Evolutionary conservation across 2,113 vertebrate species (phyloP), one percentile per base, ranked within the genome.

Genomic region (Hemichromis elongatus): DNA sequence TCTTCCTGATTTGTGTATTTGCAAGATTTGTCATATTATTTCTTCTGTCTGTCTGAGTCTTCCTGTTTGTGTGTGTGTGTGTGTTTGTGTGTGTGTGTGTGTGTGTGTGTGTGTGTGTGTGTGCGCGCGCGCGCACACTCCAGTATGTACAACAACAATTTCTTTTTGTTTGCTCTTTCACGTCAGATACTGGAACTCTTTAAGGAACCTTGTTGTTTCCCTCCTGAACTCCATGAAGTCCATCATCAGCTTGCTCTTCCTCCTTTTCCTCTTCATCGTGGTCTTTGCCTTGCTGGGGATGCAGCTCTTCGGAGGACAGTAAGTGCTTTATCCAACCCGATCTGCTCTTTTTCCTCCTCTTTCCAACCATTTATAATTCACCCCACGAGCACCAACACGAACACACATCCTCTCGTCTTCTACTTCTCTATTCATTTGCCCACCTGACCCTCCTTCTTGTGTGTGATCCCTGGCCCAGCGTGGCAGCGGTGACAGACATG

Each of bases 271-370:
- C 52, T 99, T 99, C 96, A 99, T 99, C 0, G 99, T 99, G 73
- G 99, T 99, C 82, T 99, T 99, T 5, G 99, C 99, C 16, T 92
- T 99, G 94, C 96, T 99, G 88, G 99, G 99, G 77, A 99, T 99
- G 99, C 98, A 99, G 95, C 98, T 99, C 87, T 99, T 99, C 1
- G 98, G 98, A 91, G 98, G 98, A 94, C 98, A 98, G 98, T 99
- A 90, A 98, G 98, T 97, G 66, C 40, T 54, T 35, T 63, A 21
- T 57, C 28, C 4, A 18, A 4, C 0, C 16, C 37, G 26, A 26
- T 61, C 40, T 77, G 16, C 21, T n/a, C 54, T 77, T 53, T 57
- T 70, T 63, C 7, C 33, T 66, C 37, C 26, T 28, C 18, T n/a
- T 40, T 26, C 37, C 28, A 11, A 30, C 28, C 52, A 18, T 70